These are phyloP conservation scores for Oncorhynchus keta DNA, from an alignment of 2,113 vertebrate genomes.

Conservation along the genomic window DNA sequence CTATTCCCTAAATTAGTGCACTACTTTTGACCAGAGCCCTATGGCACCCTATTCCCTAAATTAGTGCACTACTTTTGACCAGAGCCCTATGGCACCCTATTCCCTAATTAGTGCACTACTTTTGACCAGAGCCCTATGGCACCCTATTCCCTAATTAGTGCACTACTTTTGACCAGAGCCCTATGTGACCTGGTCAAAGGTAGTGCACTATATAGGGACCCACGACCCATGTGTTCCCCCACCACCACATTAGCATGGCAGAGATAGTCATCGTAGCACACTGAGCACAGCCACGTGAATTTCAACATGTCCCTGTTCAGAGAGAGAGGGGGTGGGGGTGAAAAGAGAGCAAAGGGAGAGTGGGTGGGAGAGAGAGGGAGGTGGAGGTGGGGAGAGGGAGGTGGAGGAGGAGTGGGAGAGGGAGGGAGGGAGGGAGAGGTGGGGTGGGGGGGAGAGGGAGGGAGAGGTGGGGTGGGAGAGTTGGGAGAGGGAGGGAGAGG, in stretches of 20 bases:
- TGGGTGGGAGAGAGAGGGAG: too few species aligned
- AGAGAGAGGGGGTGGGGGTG: background rate
- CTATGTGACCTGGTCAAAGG: too few species aligned
- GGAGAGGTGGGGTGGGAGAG: too few species aligned
- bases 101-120: background rate
- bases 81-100: background rate
- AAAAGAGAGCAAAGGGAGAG: too few species aligned
- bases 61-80: too few species aligned
- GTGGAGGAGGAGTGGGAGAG: background rate
- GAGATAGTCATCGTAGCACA: background rate
- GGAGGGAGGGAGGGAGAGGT: background rate
- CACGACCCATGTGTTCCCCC: background rate
- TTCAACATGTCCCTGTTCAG: slow-evolving; percentile 2
- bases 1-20: background rate
- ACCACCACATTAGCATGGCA: background rate
- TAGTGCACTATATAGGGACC: background rate
- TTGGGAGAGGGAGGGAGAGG: background rate
- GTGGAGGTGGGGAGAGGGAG: background rate
- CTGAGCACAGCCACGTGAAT: background rate
- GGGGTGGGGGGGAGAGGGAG: too few species aligned
- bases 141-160: too few species aligned
- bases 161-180: too few species aligned
- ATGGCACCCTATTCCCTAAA: too few species aligned
- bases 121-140: too few species aligned
- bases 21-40: too few species aligned